Percentiles rank a stretch among this genome's conserved stretches.
These are phyloP conservation scores for Drosophila repletoides DNA, from an alignment of 1,140 invertebrate species.

Conservation along the genomic window DNA sequence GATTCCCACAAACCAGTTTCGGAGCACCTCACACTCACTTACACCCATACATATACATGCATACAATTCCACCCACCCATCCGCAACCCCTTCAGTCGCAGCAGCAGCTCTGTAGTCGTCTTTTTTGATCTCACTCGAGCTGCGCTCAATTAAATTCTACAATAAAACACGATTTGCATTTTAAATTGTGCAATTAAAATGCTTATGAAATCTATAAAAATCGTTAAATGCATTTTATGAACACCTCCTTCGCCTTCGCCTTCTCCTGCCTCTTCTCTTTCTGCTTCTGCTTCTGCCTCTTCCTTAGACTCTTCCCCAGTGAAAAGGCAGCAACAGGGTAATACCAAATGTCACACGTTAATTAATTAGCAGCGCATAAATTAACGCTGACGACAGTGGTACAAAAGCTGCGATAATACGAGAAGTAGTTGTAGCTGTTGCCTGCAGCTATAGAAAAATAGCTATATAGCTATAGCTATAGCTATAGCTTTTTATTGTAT, in stretches of 20 bases:
- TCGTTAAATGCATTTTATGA: constrained; percentile 76
- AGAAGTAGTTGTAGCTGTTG: neutral
- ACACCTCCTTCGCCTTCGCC: constrained; percentile 18
- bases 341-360: constrained; percentile 68
- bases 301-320: constrained; percentile 13
- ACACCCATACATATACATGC: neutral
- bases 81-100: constrained; percentile 1
- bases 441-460: too few species aligned
- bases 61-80: neutral
- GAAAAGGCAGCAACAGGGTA: constrained; percentile 45
- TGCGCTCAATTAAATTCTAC: constrained; percentile 74
- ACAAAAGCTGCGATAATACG: neutral
- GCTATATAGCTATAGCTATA: neutral
- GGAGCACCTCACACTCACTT: neutral
- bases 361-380: constrained; percentile 57
- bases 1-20: constrained; percentile 53
- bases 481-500: neutral
- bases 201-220: constrained; percentile 80
- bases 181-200: constrained; percentile 81
- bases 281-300: neutral
- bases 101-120: too few species aligned
- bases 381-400: constrained; percentile 12
- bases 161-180: constrained; percentile 80
- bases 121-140: constrained; percentile 55
- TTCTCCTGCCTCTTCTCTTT: neutral